Conservation (phyloP, 1,140 invertebrate species). For the Lordiphosa stackelbergi region DNA sequence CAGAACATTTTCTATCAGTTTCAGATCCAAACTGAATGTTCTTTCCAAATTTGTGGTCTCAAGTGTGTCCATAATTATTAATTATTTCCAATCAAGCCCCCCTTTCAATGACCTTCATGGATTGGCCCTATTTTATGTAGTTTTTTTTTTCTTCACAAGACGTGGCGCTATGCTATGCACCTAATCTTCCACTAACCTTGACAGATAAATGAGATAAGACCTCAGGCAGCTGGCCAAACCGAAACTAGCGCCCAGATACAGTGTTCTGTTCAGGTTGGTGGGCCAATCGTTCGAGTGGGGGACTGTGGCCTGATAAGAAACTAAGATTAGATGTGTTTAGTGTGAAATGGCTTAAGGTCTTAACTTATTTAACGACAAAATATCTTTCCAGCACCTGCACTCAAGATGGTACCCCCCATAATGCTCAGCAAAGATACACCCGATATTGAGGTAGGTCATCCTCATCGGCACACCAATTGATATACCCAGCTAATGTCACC, state of each 20-base stretch:
- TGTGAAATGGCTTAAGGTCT: neutral
- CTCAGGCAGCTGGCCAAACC: slow-evolving; percentile 1
- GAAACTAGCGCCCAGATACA: slow-evolving; percentile 53
- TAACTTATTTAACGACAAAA: no score
- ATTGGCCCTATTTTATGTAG: neutral
- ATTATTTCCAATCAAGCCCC: no score
- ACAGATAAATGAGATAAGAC: slow-evolving; percentile 42
- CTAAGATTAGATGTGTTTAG: slow-evolving; percentile 1
- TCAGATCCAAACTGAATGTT: no score
- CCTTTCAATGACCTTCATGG: no score
- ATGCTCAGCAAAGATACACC: slow-evolving; percentile 82
- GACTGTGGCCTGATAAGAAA: slow-evolving; percentile 13
- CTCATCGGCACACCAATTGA: neutral
- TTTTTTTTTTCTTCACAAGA: neutral
- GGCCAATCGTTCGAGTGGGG: slow-evolving; percentile 10
- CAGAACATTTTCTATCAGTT: no score
- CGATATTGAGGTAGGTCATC: slow-evolving; percentile 83
- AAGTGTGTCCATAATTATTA: no score
- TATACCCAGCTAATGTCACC: neutral
- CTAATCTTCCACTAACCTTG: slow-evolving; percentile 42
- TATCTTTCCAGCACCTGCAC: neutral
- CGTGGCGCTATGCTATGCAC: slow-evolving; percentile 23
- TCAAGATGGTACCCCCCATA: slow-evolving; percentile 75
- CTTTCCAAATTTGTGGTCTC: no score
- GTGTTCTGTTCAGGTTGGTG: slow-evolving; percentile 16